Conservation (phyloP, 2,888 invertebrate genomes). For the Ischnura elegans region DNA sequence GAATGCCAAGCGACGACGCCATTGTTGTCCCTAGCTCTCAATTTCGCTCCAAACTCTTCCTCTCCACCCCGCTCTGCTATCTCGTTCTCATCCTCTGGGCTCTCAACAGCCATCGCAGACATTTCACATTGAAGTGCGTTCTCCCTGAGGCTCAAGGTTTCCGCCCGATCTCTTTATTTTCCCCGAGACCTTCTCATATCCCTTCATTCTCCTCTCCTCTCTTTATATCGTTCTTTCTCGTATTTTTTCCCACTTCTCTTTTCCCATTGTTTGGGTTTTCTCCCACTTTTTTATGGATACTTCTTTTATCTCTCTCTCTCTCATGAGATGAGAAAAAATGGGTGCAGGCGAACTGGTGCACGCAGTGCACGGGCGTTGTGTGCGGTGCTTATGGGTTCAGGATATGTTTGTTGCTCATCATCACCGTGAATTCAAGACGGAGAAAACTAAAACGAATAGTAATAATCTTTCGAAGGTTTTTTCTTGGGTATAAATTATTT, state of each 20-base stretch:
- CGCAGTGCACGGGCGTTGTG: neutral
- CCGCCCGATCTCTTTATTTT: constrained; percentile 16
- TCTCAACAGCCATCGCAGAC: constrained; percentile 21
- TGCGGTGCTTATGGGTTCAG: too few species aligned
- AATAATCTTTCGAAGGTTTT: too few species aligned
- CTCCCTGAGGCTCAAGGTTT: constrained; percentile 16
- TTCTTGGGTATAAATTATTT: too few species aligned
- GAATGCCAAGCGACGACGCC: constrained; percentile 55
- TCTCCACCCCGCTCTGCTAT: neutral
- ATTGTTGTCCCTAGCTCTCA: constrained; percentile 53
- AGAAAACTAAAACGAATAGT: too few species aligned
- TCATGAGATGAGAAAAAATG: neutral
- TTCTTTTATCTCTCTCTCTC: neutral
- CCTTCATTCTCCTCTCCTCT: neutral
- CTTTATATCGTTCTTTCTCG: neutral
- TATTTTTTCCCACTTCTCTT: neutral
- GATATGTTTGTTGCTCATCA: too few species aligned
- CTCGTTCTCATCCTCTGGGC: neutral
- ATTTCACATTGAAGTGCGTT: neutral
- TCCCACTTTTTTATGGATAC: too few species aligned
- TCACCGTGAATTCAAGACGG: too few species aligned
- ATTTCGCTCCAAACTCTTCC: neutral
- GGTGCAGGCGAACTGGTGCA: neutral
- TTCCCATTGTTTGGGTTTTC: too few species aligned
- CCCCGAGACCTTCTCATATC: neutral